phyloP scores from a whole-genome alignment of 2,888 invertebrate genomes.

The Caenorhabditis sp. region DNA sequence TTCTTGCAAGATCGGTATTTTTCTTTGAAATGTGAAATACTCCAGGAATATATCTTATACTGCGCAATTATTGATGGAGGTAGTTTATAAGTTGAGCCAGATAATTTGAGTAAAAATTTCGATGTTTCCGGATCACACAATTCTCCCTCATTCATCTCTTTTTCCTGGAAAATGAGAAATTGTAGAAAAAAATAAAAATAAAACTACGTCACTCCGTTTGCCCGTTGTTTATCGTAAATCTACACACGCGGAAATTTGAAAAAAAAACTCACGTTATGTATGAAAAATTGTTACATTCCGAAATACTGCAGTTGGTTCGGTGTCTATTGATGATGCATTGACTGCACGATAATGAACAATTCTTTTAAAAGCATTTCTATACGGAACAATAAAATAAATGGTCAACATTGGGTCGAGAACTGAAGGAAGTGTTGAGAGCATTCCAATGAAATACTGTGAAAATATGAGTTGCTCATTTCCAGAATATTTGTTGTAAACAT shows the following conservation, averaged over 20 bases:
- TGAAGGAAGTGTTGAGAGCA: conserved; percentile 15
- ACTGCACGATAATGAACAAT: not conserved
- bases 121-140: not conserved
- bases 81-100: not conserved
- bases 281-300: not conserved
- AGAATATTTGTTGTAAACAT: conserved; percentile 16
- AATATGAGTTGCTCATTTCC: conserved; percentile 9
- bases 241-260: not conserved
- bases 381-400: conserved; percentile 8
- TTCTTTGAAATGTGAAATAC: not conserved
- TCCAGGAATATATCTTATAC: not conserved
- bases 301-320: too few species aligned
- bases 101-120: not conserved
- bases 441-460: conserved; percentile 11
- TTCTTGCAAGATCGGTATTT: not conserved
- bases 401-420: conserved; percentile 14
- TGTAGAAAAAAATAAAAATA: not conserved
- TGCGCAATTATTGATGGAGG: not conserved
- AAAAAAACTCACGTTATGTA: not conserved
- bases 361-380: not conserved
- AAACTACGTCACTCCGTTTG: not conserved
- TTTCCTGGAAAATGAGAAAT: not conserved
- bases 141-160: not conserved
- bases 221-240: not conserved
- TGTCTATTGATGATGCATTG: too few species aligned